Evolutionary conservation across 2,113 vertebrate genomes (phyloP).

Genomic region (Epinephelus cyanopodus): DNA sequence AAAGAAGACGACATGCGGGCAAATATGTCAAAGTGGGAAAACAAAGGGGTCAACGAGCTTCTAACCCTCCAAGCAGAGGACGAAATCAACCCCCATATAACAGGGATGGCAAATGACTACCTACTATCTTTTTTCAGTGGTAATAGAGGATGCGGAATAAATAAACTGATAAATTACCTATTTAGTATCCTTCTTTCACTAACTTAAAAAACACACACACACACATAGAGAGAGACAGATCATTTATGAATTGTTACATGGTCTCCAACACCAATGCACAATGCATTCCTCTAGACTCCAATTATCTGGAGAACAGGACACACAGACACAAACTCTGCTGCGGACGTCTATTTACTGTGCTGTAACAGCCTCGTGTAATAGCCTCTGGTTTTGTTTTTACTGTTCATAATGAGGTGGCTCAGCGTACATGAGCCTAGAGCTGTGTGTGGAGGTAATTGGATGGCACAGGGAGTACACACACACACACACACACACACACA

Average conservation of each 20-base stretch:
- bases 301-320: conserved; percentile 33
- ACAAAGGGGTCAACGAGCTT: no score
- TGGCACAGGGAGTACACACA: conserved; percentile 34
- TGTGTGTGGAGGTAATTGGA: conserved; percentile 65
- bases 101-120: no score
- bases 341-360: conserved; percentile 39
- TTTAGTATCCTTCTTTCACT: neutral
- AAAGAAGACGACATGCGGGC: no score
- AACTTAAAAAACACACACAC: neutral
- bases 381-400: conserved; percentile 61
- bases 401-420: conserved; percentile 69
- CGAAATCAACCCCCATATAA: no score
- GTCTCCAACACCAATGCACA: neutral
- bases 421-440: conserved; percentile 48
- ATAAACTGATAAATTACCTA: neutral
- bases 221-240: neutral
- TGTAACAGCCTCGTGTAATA: conserved; percentile 46
- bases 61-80: no score
- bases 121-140: neutral
- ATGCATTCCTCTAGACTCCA: conserved; percentile 49
- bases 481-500: conserved; percentile 38
- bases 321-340: neutral
- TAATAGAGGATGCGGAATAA: neutral
- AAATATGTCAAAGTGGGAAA: no score
- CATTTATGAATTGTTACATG: conserved; percentile 12